Conservation (phyloP, 2,797 vertebrate genomes). For the Falco columbarius region DNA sequence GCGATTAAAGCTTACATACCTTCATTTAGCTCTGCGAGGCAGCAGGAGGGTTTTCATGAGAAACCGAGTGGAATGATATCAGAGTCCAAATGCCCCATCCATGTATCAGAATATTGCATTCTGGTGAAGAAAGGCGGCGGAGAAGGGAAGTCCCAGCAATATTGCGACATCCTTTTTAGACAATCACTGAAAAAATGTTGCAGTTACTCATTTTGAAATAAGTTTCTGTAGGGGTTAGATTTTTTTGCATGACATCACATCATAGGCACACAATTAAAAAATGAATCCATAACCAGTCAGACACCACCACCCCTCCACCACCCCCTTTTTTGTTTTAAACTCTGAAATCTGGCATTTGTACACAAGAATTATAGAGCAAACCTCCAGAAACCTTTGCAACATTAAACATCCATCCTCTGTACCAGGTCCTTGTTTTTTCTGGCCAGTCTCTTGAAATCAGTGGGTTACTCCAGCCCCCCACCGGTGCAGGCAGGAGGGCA, state of each 20-base stretch:
- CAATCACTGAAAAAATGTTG: background rate
- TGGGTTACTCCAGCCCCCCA: background rate
- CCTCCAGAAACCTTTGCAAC: background rate
- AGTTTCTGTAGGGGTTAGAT: background rate
- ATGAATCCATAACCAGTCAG: background rate
- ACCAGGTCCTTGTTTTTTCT: background rate
- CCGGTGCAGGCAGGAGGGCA: background rate
- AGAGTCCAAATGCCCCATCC: background rate
- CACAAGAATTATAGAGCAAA: background rate
- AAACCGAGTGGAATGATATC: background rate
- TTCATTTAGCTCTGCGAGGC: background rate
- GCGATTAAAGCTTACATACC: background rate
- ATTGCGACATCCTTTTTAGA: background rate
- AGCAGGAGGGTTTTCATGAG: background rate
- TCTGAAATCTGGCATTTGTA: background rate
- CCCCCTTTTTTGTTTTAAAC: background rate
- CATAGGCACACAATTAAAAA: background rate
- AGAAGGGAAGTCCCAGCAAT: background rate
- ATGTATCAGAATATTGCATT: background rate
- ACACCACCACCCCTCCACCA: background rate
- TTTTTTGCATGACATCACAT: background rate
- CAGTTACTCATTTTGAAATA: slow-evolving; percentile 6
- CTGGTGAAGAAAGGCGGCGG: background rate
- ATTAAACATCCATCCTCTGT: background rate
- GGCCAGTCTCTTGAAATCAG: background rate